Evolutionary conservation across 1,140 invertebrate species (phyloP), one percentile per base, ranked within the genome.

Genomic region (Bilobella aurantiaca): DNA sequence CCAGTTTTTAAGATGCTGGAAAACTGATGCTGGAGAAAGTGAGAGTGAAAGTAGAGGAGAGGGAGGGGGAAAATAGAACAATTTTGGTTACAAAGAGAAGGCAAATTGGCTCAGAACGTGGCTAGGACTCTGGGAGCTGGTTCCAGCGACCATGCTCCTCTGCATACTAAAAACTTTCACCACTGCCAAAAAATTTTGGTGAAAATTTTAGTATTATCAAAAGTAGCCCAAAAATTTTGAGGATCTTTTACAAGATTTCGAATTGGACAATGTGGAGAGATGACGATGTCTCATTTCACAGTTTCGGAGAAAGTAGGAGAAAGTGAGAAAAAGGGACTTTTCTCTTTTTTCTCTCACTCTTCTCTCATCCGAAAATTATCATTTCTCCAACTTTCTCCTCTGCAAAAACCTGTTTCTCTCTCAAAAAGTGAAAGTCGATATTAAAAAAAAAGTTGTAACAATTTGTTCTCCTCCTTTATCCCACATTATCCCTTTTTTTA

Each of bases 361-460:
- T 37, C 32, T 42, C 5, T 42, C 25, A 25, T 37, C 5, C 29
- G 31, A n/a, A 49, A 65, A 59, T 65, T 65, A 65, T 65, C 63
- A 65, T 65, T 65, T 65, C 59, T 65, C 63, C 47, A 29, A 57
- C 63, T 59, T 65, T 65, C 56, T n/a, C 63, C 27, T 23, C 28
- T 30, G 12, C 57, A 8, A n/a, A 28, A 18, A 21, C 3, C 34
- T n/a, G n/a, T n/a, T n/a, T 28, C 58, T 61, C 14, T 37, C 58
- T 37, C n/a, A n/a, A n/a, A n/a, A n/a, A n/a, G n/a, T n/a, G n/a
- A n/a, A n/a, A n/a, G n/a, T n/a, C n/a, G n/a, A n/a, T n/a, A n/a
- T n/a, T n/a, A n/a, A n/a, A n/a, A n/a, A n/a, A n/a, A n/a, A n/a
- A n/a, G n/a, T n/a, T n/a, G n/a, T n/a, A n/a, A n/a, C n/a, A n/a